These are phyloP conservation scores for Hassar affinis DNA, from an alignment of 2,113 vertebrate genomes.

Conservation along the genomic window DNA sequence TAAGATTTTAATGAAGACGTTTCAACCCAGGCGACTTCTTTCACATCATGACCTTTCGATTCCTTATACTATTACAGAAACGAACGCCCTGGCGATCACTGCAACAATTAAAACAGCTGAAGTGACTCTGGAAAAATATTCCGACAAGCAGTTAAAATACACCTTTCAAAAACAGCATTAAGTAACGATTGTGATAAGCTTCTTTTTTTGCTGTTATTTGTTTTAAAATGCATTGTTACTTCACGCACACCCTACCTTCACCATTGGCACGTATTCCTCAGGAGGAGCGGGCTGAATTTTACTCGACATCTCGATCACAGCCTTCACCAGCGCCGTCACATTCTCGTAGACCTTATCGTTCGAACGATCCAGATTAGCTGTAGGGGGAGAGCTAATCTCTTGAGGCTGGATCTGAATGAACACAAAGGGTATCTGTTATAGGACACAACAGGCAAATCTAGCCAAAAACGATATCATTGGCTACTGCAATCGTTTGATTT, in stretches of 20 bases:
- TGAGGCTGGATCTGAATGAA: slow-evolving; percentile 88
- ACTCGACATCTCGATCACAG: slow-evolving; percentile 98
- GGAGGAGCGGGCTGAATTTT: slow-evolving; percentile 95
- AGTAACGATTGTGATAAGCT: neutral
- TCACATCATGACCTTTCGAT: neutral
- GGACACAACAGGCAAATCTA: neutral
- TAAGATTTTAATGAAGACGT: neutral
- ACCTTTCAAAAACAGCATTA: no score
- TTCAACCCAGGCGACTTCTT: neutral
- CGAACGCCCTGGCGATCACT: neutral
- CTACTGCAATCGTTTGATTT: neutral
- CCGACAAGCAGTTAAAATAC: neutral
- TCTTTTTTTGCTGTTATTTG: neutral
- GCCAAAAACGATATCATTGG: neutral
- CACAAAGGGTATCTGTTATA: slow-evolving; percentile 16
- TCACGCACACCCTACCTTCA: slow-evolving; percentile 76
- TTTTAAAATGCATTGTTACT: no score
- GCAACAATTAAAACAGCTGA: neutral
- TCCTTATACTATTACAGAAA: neutral
- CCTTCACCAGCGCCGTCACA: slow-evolving; percentile 94
- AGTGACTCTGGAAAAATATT: neutral
- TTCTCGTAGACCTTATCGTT: slow-evolving; percentile 98
- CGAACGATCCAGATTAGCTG: slow-evolving; percentile 94
- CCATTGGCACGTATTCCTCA: slow-evolving; percentile 97
- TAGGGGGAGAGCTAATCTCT: slow-evolving; percentile 96